A percentile compares a stretch with the other conserved stretches of the same genome.
Conservation (phyloP, 1,140 invertebrate species). For the Cyrtorhinus lividipennis region DNA sequence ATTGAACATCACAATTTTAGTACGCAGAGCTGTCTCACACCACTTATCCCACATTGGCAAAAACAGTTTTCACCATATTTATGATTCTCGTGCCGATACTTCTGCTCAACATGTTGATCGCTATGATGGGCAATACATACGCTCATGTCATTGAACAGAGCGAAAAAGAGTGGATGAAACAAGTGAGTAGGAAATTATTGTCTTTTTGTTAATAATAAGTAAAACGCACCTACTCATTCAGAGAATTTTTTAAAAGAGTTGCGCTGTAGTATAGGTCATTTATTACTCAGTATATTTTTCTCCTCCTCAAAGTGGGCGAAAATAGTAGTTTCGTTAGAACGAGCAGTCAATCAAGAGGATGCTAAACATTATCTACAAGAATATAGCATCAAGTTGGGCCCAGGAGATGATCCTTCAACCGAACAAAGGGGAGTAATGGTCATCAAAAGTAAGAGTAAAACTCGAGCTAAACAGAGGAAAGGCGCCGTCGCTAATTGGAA, state of each 20-base stretch:
- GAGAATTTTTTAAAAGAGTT: not conserved
- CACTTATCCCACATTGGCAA: conserved; percentile 77
- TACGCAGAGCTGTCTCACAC: conserved; percentile 80
- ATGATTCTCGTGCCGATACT: conserved; percentile 96
- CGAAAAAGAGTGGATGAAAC: conserved; percentile 97
- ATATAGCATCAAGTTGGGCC: conserved; percentile 83
- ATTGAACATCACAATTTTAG: too few relatives aligned
- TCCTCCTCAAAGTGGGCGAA: conserved; percentile 78
- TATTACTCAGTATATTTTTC: too few relatives aligned
- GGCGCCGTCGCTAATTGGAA: conserved; percentile 96
- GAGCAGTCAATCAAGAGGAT: conserved; percentile 77
- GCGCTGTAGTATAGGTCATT: not conserved
- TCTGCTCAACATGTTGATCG: conserved; percentile 93
- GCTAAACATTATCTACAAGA: conserved; percentile 81
- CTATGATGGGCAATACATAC: conserved; percentile 99
- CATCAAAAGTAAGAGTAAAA: conserved; percentile 94
- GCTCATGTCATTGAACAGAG: conserved; percentile 95
- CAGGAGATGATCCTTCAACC: conserved; percentile 62
- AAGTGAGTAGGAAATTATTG: conserved; percentile 40
- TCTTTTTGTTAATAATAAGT: not conserved
- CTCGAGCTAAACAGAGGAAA: conserved; percentile 87
- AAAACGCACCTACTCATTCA: not conserved
- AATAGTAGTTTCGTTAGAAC: conserved; percentile 88
- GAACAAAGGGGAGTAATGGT: conserved; percentile 90
- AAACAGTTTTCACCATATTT: conserved; percentile 89